These are phyloP conservation scores for Heliothis peltigera DNA, from an alignment of 2,888 invertebrate genomes.

Conservation along the genomic window DNA sequence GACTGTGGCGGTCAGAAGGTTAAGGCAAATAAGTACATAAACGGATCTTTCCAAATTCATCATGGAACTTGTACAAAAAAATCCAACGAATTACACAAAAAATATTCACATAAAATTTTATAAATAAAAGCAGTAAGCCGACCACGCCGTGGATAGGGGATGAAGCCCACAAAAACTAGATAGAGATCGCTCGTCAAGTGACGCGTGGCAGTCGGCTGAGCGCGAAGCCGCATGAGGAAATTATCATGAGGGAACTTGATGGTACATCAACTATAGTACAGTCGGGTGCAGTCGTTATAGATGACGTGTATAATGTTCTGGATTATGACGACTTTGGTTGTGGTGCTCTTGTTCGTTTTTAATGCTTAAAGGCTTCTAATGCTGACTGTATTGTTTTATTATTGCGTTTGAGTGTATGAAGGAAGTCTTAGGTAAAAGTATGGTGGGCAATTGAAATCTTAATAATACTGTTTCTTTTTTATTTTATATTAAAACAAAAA, in stretches of 20 bases:
- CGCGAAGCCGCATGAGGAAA: constrained; percentile 42
- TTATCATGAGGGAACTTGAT: constrained; percentile 31
- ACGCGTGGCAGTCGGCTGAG: constrained; percentile 49
- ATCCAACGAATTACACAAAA: background rate
- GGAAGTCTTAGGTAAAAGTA: too few relatives aligned
- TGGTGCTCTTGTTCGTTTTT: too few relatives aligned
- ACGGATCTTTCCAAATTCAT: background rate
- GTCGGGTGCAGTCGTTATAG: background rate
- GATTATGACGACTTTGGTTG: constrained; percentile 9
- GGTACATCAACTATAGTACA: background rate
- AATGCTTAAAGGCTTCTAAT: too few relatives aligned
- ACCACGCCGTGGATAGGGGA: constrained; percentile 23
- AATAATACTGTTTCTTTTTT: too few relatives aligned
- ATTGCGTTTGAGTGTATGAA: too few relatives aligned
- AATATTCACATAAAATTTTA: background rate
- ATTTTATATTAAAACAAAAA: too few relatives aligned
- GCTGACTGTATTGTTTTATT: too few relatives aligned
- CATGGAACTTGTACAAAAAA: background rate
- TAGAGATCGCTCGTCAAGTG: constrained; percentile 50
- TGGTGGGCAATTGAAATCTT: too few relatives aligned
- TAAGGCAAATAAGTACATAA: too few relatives aligned
- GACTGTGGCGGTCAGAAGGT: too few relatives aligned
- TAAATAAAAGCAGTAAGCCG: constrained; percentile 29
- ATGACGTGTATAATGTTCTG: constrained; percentile 17
- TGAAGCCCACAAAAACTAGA: constrained; percentile 42